A percentile compares a stretch with the other conserved stretches of the same genome.
phyloP scores from a whole-genome alignment of 2,888 invertebrate species.

The Sympetrum striolatum region DNA sequence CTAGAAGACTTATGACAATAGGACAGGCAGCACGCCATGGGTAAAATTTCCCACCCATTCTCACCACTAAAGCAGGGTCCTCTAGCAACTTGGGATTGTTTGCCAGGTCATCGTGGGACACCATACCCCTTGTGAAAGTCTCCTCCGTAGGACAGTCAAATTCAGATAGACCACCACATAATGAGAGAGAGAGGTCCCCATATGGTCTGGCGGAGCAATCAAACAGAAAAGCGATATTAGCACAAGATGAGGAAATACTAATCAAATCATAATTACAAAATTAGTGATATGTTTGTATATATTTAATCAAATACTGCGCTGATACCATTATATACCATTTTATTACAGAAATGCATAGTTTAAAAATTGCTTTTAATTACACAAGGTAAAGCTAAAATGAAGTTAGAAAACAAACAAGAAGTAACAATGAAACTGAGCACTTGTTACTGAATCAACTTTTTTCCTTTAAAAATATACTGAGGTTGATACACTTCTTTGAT shows the following conservation, averaged over 20 bases:
- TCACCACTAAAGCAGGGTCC: conserved; percentile 83
- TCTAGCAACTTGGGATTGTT: conserved; percentile 76
- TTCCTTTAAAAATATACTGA: too few species aligned
- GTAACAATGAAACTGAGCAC: too few species aligned
- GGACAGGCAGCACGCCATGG: conserved; percentile 92
- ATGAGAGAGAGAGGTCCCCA: conserved; percentile 74
- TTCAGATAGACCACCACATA: conserved; percentile 73
- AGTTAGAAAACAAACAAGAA: too few species aligned
- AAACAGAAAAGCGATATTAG: conserved; percentile 32
- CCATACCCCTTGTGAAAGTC: conserved; percentile 67
- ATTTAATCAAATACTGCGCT: background rate
- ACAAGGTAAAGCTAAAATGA: too few species aligned
- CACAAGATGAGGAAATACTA: conserved; percentile 22
- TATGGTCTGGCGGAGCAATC: conserved; percentile 57
- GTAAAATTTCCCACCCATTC: conserved; percentile 86
- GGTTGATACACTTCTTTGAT: too few species aligned
- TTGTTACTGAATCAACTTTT: too few species aligned
- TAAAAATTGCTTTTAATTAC: background rate
- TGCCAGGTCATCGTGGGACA: conserved; percentile 68
- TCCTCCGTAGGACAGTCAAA: conserved; percentile 65
- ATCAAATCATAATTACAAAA: too few species aligned
- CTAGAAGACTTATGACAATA: conserved; percentile 83
- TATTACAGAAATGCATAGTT: background rate
- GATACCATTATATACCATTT: background rate
- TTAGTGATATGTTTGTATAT: conserved; percentile 53